Percentiles rank a stretch among this genome's conserved stretches.
Evolutionary conservation across 2,888 invertebrate species (phyloP).

Genomic region (Chironomus riparius): DNA sequence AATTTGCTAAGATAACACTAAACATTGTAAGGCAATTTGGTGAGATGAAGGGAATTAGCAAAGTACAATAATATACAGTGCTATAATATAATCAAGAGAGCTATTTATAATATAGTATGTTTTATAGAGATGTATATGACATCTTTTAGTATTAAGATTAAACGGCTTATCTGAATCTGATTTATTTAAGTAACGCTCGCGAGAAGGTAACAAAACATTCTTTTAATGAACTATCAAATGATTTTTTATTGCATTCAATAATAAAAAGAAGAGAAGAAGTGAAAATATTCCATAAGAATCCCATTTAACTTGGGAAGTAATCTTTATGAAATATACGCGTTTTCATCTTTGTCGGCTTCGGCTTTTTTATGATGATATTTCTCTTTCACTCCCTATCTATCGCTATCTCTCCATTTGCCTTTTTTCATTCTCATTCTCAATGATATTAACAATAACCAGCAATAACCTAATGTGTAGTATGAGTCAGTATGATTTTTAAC

Average conservation of each 20-base stretch:
- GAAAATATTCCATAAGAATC: not conserved
- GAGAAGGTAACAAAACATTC: not conserved
- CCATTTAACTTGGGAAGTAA: constrained; percentile 4
- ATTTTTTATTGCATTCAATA: constrained; percentile 6
- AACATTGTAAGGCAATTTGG: not conserved
- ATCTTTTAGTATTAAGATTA: constrained; percentile 2
- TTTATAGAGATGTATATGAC: not conserved
- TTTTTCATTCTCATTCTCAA: not conserved
- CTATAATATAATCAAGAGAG: no score
- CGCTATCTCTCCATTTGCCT: not conserved
- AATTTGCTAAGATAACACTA: not conserved
- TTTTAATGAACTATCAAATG: constrained; percentile 7
- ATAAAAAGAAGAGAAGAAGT: not conserved
- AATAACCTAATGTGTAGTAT: not conserved
- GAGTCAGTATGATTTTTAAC: constrained; percentile 10
- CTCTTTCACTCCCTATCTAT: not conserved
- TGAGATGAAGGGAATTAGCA: no score
- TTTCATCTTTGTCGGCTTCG: constrained; percentile 4
- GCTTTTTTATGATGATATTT: not conserved
- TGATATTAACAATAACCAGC: not conserved
- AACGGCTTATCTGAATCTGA: constrained; percentile 4
- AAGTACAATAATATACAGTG: no score
- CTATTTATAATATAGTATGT: not conserved
- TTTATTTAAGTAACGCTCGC: not conserved
- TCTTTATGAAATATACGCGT: constrained; percentile 12